A percentile compares a stretch with the other conserved stretches of the same genome.
Evolutionary conservation across 2,888 invertebrate species (phyloP).

Genomic region (Agriopis leucophaearia): DNA sequence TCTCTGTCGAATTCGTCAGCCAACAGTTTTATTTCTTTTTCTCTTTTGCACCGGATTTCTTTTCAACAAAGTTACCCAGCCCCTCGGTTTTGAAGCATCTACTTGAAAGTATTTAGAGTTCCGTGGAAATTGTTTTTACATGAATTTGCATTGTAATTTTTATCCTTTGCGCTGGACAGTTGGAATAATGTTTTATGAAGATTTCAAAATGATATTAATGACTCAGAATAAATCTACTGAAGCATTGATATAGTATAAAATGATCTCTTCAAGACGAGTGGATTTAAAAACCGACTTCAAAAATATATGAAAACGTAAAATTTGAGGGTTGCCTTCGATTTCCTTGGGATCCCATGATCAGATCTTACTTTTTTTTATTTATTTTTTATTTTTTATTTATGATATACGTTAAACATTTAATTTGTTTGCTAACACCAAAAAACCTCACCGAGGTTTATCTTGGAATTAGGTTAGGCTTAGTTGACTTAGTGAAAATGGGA

Average conservation of each 20-base stretch:
- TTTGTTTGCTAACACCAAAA: too few species aligned
- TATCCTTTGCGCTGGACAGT: constrained; percentile 23
- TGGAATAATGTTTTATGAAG: constrained; percentile 11
- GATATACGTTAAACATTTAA: too few species aligned
- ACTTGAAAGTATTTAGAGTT: constrained; percentile 47
- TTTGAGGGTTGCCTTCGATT: too few species aligned
- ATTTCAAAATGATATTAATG: constrained; percentile 10
- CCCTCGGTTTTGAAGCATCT: constrained; percentile 40
- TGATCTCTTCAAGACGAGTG: constrained; percentile 1
- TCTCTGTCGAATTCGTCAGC: constrained; percentile 79
- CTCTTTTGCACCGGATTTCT: constrained; percentile 61
- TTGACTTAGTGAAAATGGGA: too few species aligned
- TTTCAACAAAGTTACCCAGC: constrained; percentile 67
- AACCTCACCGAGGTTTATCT: too few species aligned
- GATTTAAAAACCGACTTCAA: too few species aligned
- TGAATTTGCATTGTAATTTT: constrained; percentile 38
- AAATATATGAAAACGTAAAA: too few species aligned
- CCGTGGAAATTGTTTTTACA: constrained; percentile 46
- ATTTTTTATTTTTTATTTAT: too few species aligned
- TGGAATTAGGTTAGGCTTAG: too few species aligned
- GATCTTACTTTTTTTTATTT: too few species aligned
- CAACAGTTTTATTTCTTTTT: constrained; percentile 73
- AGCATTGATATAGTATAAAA: not conserved
- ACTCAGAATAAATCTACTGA: not conserved
- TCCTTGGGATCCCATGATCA: too few species aligned